These are phyloP conservation scores for Enteromius trimaculatus DNA, from an alignment of 2,797 vertebrate species.

Conservation along the genomic window DNA sequence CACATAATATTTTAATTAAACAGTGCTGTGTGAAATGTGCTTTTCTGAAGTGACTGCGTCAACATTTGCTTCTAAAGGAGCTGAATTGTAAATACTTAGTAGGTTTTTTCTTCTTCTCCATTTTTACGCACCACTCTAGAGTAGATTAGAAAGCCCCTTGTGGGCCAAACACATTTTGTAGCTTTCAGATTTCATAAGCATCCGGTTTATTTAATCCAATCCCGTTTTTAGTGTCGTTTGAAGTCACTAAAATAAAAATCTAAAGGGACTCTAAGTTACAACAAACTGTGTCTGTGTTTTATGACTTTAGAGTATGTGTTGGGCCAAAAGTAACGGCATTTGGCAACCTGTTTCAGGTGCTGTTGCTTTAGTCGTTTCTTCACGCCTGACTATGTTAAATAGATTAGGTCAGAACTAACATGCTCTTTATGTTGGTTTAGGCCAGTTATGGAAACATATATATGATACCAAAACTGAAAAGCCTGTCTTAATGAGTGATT, in stretches of 20 bases:
- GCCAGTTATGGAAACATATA: not conserved
- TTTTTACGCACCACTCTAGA: not conserved
- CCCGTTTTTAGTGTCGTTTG: slow-evolving; percentile 17
- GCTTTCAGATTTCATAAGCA: slow-evolving; percentile 45
- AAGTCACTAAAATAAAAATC: slow-evolving; percentile 19
- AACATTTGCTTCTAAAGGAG: slow-evolving; percentile 8
- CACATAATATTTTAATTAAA: not conserved
- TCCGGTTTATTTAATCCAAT: slow-evolving; percentile 39
- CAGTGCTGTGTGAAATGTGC: no score
- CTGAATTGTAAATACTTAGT: not conserved
- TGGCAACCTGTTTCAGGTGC: slow-evolving; percentile 20
- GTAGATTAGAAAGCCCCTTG: slow-evolving; percentile 26
- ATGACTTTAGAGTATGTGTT: slow-evolving; percentile 8
- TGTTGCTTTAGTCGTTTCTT: slow-evolving; percentile 27
- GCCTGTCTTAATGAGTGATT: not conserved
- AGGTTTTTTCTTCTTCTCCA: not conserved
- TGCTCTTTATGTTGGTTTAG: slow-evolving; percentile 6
- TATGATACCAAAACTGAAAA: not conserved
- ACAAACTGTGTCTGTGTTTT: slow-evolving; percentile 28
- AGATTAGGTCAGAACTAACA: slow-evolving; percentile 9
- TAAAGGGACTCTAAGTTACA: slow-evolving; percentile 11
- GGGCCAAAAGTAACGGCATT: slow-evolving; percentile 32
- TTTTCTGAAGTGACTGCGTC: not conserved
- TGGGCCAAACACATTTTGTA: slow-evolving; percentile 41
- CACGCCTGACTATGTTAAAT: not conserved